phyloP scores from a whole-genome alignment of 1,140 invertebrate species.

The Lepidurus couesii region DNA sequence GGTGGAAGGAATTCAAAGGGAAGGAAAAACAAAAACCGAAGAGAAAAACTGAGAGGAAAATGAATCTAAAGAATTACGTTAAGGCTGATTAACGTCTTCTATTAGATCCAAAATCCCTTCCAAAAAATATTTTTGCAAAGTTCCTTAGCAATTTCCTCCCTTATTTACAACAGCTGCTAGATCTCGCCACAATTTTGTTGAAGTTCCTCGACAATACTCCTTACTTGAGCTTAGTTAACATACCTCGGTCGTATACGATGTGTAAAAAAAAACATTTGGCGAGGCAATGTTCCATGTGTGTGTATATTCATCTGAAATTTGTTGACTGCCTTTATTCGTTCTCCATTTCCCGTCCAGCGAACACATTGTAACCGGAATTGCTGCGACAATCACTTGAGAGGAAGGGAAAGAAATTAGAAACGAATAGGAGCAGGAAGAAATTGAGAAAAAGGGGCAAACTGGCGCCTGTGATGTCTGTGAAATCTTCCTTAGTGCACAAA shows the following conservation, averaged over 20 bases:
- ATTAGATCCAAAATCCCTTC: neutral
- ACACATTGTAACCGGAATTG: neutral
- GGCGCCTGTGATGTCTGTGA: slow-evolving; percentile 17
- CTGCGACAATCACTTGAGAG: neutral
- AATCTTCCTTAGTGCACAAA: slow-evolving; percentile 19
- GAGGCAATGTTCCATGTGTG: neutral
- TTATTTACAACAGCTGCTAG: neutral
- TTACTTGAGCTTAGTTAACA: slow-evolving; percentile 8
- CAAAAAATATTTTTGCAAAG: neutral
- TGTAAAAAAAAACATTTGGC: neutral
- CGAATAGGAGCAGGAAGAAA: neutral
- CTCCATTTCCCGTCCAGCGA: neutral
- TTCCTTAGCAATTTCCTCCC: neutral
- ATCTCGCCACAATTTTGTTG: slow-evolving; percentile 10
- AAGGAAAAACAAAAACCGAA: no score
- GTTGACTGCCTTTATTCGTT: neutral
- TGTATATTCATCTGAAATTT: neutral
- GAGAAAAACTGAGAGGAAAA: no score
- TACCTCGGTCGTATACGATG: slow-evolving; percentile 17
- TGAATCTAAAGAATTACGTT: no score
- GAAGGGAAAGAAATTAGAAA: neutral
- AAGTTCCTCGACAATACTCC: slow-evolving; percentile 19
- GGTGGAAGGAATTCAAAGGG: no score
- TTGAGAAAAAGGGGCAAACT: neutral
- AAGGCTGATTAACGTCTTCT: neutral